Evolutionary conservation across 2,113 vertebrate genomes (phyloP).

Genomic region (Elaphurus davidianus): DNA sequence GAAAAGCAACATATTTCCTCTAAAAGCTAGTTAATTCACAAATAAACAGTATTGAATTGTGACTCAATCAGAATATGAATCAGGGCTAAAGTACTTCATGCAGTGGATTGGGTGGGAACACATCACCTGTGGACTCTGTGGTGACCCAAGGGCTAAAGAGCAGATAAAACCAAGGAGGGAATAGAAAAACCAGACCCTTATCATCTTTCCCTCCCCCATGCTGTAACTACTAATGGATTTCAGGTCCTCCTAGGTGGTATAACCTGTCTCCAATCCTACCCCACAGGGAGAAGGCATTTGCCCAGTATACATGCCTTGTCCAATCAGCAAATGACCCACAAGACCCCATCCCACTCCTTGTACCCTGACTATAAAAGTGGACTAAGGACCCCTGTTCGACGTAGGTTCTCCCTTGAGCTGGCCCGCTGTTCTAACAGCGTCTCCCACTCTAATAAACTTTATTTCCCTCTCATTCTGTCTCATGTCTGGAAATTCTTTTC

Average conservation of each 20-base stretch:
- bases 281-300: not conserved
- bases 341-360: not conserved
- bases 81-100: fast-evolving
- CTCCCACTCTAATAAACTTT: not conserved
- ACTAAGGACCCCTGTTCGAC: not conserved
- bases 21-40: not conserved
- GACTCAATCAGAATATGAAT: not conserved
- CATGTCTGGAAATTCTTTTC: not conserved
- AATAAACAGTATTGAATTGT: not conserved
- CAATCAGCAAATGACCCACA: not conserved
- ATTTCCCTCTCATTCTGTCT: not conserved
- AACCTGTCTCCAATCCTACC: not conserved
- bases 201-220: not conserved
- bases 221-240: not conserved
- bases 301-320: not conserved
- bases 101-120: not conserved
- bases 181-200: not conserved
- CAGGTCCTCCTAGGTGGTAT: not conserved
- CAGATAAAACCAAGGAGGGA: not conserved
- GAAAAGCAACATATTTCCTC: not conserved
- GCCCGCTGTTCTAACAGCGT: not conserved
- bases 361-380: not conserved
- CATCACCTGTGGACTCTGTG: not conserved
- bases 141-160: not conserved
- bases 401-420: not conserved